Evolutionary conservation across 2,797 vertebrate species (phyloP), one percentile per base, ranked within the genome.

Genomic region (Pelodytes ibericus): DNA sequence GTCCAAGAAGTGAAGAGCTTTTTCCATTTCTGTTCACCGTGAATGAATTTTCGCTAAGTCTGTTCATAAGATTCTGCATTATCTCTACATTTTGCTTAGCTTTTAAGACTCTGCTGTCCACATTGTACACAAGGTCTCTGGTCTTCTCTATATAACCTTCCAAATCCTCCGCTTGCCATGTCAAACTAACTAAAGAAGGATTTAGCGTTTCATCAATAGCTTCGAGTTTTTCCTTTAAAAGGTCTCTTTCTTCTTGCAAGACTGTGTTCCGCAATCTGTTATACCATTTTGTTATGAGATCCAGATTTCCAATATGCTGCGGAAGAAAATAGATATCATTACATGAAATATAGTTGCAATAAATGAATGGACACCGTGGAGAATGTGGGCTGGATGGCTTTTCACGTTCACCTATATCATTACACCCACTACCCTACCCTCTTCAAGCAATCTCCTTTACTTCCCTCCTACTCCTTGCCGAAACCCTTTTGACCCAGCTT

Each of bases 51-150:
- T 90, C 83, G 67, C 82, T 91, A 74, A 90, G 85, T 84, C 84
- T 86, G 13, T 76, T 80, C 85, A 91, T 87, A 13, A 92, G 80
- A 3, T 64, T 83, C 62, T 89, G 86, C 77, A 93, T 82, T 22
- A 86, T 79, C 70, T 93, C 89, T 76, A 91, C 79, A 44, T 91
- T 91, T 39, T 81, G 81, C 82, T 92, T 93, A 79, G 91, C 90
- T 78, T 84, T 92, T 82, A 91, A 88, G 65, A 90, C 88, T 60
- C 84, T 84, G 64, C 77, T 84, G 18, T 89, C 87, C 71, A 91
- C 73, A 29, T 81, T 88, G 82, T 89, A 87, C 73, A 86, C 82
- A 51, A 86, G 66, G 57, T 82, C 87, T 71, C 71, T 59, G 30
- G 80, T 85, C 77, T 82, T 81, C 76, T 89, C 81, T 47, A 92